phyloP scores from a whole-genome alignment of 1,140 invertebrate genomes.

The Musca vetustissima region DNA sequence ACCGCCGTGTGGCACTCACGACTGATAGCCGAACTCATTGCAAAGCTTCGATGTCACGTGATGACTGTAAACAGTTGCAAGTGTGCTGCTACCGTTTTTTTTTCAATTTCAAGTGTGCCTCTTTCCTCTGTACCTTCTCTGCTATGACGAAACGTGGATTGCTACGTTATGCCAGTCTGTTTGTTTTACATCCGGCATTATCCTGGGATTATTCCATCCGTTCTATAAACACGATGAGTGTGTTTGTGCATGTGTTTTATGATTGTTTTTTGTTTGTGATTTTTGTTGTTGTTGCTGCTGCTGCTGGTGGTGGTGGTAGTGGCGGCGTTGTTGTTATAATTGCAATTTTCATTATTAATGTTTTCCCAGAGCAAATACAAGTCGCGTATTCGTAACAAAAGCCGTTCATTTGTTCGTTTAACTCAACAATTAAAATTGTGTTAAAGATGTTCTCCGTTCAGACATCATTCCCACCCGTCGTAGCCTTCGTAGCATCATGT shows the following conservation, averaged over 20 bases:
- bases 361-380: slow-evolving; percentile 19
- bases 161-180: not conserved
- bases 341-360: slow-evolving; percentile 24
- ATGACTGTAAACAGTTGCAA: slow-evolving; percentile 47
- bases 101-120: slow-evolving; percentile 12
- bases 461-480: no score
- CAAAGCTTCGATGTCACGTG: slow-evolving; percentile 39
- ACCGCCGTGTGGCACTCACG: no score
- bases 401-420: slow-evolving; percentile 3
- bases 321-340: slow-evolving; percentile 7
- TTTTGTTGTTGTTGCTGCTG: slow-evolving; percentile 1
- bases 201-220: slow-evolving; percentile 28
- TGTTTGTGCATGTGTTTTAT: slow-evolving; percentile 6
- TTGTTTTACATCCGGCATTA: slow-evolving; percentile 22
- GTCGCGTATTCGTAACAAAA: not conserved
- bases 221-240: slow-evolving; percentile 13
- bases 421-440: slow-evolving; percentile 22
- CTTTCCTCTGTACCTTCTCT: not conserved
- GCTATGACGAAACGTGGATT: not conserved
- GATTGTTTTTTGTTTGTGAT: not conserved
- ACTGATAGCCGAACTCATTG: slow-evolving; percentile 34
- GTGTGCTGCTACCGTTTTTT: slow-evolving; percentile 14
- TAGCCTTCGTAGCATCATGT: not conserved
- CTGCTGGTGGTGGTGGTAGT: no score
- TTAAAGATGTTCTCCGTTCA: not conserved